These are phyloP conservation scores for Paradoxurus hermaphroditus DNA, from an alignment of 2,113 vertebrate genomes.

Conservation along the genomic window DNA sequence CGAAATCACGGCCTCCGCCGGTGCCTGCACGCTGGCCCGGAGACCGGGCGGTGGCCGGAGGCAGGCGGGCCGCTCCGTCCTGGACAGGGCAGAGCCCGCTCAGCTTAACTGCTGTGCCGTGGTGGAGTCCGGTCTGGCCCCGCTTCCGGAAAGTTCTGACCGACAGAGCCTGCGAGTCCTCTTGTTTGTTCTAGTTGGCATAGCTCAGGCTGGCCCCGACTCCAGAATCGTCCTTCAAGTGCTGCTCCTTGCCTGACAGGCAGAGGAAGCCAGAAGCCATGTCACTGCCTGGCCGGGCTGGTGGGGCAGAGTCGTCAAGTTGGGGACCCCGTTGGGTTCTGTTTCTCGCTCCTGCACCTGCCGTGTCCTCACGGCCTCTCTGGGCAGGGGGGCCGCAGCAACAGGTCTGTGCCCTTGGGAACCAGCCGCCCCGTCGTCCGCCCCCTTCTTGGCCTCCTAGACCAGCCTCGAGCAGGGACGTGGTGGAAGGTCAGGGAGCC, in stretches of 20 bases:
- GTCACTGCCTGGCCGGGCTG: no score
- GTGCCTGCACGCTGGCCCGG: not conserved
- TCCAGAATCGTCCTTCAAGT: not conserved
- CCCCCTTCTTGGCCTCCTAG: not conserved
- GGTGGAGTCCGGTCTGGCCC: not conserved
- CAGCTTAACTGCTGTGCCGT: not conserved
- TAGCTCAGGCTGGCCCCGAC: not conserved
- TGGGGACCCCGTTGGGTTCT: not conserved
- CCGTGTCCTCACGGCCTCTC: not conserved
- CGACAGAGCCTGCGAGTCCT: not conserved
- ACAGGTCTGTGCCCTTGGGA: not conserved
- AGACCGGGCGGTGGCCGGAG: accelerated
- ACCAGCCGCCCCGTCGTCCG: not conserved
- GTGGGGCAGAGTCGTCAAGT: not conserved
- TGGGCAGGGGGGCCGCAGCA: no score
- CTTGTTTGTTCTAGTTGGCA: not conserved
- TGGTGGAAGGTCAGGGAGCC: accelerated
- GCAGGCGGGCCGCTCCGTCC: not conserved
- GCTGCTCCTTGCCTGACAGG: not conserved
- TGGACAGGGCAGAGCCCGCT: no score
- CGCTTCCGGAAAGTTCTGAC: not conserved
- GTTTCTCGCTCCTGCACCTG: not conserved
- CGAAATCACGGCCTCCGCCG: not conserved
- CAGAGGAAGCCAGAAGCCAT: not conserved
- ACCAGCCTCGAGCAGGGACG: not conserved